phyloP scores from a whole-genome alignment of 2,888 invertebrate species.

The Argyresthia albistria region DNA sequence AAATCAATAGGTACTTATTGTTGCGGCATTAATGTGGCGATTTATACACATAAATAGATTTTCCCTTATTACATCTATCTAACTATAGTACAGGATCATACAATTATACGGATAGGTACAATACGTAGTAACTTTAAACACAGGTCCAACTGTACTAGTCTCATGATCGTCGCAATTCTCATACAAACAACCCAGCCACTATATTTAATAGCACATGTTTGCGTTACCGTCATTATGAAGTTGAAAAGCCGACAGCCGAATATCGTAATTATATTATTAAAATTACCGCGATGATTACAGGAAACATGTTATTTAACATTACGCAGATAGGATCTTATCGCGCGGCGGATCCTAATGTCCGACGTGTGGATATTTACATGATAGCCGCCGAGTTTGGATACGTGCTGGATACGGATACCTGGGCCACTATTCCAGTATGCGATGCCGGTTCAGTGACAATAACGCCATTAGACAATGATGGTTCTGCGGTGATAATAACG shows the following conservation, averaged over 20 bases:
- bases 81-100: too few relatives aligned
- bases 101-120: too few relatives aligned
- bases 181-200: too few relatives aligned
- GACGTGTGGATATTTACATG: slow-evolving; percentile 64
- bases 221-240: slow-evolving; percentile 25
- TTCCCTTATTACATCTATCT: too few relatives aligned
- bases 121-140: neutral
- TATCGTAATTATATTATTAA: slow-evolving; percentile 68
- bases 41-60: too few relatives aligned
- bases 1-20: too few relatives aligned
- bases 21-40: too few relatives aligned
- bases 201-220: neutral
- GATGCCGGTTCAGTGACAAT: neutral
- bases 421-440: too few relatives aligned
- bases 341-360: slow-evolving; percentile 49
- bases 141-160: neutral
- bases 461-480: too few relatives aligned
- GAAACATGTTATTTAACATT: slow-evolving; percentile 70
- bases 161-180: too few relatives aligned
- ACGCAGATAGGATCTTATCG: slow-evolving; percentile 64
- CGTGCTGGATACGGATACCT: slow-evolving; percentile 7
- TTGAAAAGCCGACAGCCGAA: slow-evolving; percentile 51
- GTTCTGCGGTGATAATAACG: too few relatives aligned
- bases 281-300: slow-evolving; percentile 67
- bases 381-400: slow-evolving; percentile 15